Base-by-base conservation (phyloP, 2,797 vertebrate genomes). In the Kryptolebias ocellatus region DNA sequence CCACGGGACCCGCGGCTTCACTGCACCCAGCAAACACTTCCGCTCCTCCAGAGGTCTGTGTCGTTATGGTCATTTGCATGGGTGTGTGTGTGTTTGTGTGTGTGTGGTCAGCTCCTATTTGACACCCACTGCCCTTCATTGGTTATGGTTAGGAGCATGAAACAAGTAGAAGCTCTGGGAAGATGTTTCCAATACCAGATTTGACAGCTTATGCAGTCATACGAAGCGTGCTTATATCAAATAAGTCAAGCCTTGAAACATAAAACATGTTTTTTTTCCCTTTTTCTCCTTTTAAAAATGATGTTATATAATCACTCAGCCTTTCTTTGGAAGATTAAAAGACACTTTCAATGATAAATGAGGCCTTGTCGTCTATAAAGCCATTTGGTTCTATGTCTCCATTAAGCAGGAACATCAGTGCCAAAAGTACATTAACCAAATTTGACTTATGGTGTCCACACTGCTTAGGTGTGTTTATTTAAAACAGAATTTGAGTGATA, bases 21-120 rank as follows among this genome's bases (percentile, higher is more conserved):
- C 97, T 0, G 95, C 97, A 0, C 98, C 98, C 76, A 98, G 97
- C 95, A 98, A 97, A 76, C 97, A 98, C 90, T 98, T 98, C 94
- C 93, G 95, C 68, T 99, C 98, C 44, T 95, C 95, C 5, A 95
- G 92, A 97, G 97, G 97, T 99, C 81, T 72, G 95, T 93, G 58
- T 69, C 14, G 76, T 66, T 51, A 47, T 84, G 63, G 74, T 67
- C 79, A 9, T 64, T 57, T 70, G 28, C 70, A 92, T 90, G 51
- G 64, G 47, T 83, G 64, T 65, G 63, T 72, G 11, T 79, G 72
- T 80, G 31, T 62, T 37, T 67, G 31, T 76, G 70, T 70, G 67
- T 88, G 89, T 85, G 83, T 90, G 87, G 87, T 69, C 90, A 70
- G 74, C 74, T 90, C 82, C 84, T 88, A 70, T 84, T 83, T 87